Base-by-base conservation (phyloP, 2,113 vertebrate genomes). In the Dicrurus megarhynchus region DNA sequence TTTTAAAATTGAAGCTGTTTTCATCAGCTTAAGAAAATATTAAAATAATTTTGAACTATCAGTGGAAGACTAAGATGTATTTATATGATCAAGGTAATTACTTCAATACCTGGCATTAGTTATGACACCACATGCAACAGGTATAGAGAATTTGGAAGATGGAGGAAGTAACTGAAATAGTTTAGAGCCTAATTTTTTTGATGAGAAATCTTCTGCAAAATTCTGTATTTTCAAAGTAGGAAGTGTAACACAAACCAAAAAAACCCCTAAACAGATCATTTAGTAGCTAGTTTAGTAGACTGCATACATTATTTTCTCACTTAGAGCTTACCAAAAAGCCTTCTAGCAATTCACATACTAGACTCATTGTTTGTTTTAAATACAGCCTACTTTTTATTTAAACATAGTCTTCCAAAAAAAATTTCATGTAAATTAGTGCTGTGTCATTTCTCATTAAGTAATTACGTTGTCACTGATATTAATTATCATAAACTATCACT, bases 261-360 rank as follows among this genome's bases (percentile, higher is more conserved):
- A 52, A 4, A 0, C 0, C 2, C 5, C 7, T 65, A 17, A 37
- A 11, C 10, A 15, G 16, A 5, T 57, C 1, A 59, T 35, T 46
- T 41, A 68, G 16, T 28, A n/a, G 9, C 33, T 49, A 60, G 6
- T 74, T 67, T 33, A 69, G 68, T 7, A 70, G n/a, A 61, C 5
- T 37, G 3, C 13, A 55, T 22, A 26, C 24, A 30, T 74, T 47
- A 44, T 47, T 78, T 71, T 2, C 9, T 68, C 7, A 28, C 9
- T 56, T 79, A 8, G 10, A 65, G 11, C 6, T n/a, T 3, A 74
- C 4, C 13, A 50, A 50, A 46, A 75, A 7, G 2, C 1, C 12
- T 69, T 44, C 6, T 22, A 74, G 5, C 7, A 78, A 49, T 35
- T 83, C 35, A 11, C 15, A 42, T 9, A 16, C 49, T 49, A 56